Base-by-base conservation (phyloP, 2,888 invertebrate species). In the Endotricha flammealis region DNA sequence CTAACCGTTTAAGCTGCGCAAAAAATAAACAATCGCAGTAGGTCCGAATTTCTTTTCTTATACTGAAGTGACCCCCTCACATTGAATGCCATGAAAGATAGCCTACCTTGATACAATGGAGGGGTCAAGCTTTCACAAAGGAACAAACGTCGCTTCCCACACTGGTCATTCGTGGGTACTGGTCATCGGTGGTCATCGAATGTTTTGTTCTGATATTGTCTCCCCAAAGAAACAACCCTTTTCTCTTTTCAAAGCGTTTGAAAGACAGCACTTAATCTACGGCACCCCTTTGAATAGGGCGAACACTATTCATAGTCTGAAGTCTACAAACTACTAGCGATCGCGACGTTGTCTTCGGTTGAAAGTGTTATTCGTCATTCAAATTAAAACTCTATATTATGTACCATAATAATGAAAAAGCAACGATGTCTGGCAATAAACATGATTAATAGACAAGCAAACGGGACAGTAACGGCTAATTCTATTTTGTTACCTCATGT, bases 151-250 rank as follows among this genome's bases (percentile, higher is more conserved):
- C 57, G 59, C 81, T 83, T 82, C 82, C 79, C 82, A 83, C 82
- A 81, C 78, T 75, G 85, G 82, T 77, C 85, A 83, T 57, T 64
- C 72, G 60, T 60, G 61, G 61, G 68, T 68, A 77, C 79, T 72
- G 83, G 83, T 76, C 83, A 85, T 82, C 79, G 80, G 74, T 61
- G 78, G 71, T 74, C 77, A 82, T 81, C 79, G 72, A 67, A 68
- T 59, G 57, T 63, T 72, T 82, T 77, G 77, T 77, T 69, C 69
- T 57, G 50, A 56, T 57, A 69, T 71, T 71, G 71, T 74, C 71
- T 73, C 50, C 60, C 46, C 49, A 46, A 57, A 76, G 74, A 66
- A 71, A 64, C 61, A 66, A 69, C 76, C 83, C 81, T 59, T 75
- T 71, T 60, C 46, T 46, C 41, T 63, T 62, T 64, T 61, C 50